A percentile compares a stretch with the other conserved stretches of the same genome.
Conservation (phyloP, 2,888 invertebrate species). For the Trachelus iudaicus region DNA sequence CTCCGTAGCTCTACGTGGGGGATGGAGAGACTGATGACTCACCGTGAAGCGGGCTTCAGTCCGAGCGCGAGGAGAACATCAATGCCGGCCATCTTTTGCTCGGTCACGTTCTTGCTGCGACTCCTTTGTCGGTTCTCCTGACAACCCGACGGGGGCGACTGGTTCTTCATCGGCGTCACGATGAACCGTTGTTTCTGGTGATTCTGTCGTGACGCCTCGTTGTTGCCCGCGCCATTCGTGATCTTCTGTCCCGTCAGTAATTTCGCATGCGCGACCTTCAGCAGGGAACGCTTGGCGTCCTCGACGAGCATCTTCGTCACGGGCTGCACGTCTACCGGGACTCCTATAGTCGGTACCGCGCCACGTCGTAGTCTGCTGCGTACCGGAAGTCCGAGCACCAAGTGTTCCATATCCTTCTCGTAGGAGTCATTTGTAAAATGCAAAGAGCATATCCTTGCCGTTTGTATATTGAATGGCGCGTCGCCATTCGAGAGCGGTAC, state of each 20-base stretch:
- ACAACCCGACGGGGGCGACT: constrained; percentile 17
- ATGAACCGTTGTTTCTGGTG: constrained; percentile 24
- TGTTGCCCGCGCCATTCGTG: constrained; percentile 8
- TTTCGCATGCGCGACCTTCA: constrained; percentile 56
- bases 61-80: constrained; percentile 70
- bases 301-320: constrained; percentile 61
- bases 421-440: constrained; percentile 69
- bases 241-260: constrained; percentile 30
- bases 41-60: constrained; percentile 66
- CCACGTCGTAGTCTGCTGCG: constrained; percentile 68
- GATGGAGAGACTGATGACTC: constrained; percentile 39
- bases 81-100: constrained; percentile 60
- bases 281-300: constrained; percentile 55
- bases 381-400: constrained; percentile 68
- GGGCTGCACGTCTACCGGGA: constrained; percentile 62
- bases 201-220: constrained; percentile 14
- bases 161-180: neutral
- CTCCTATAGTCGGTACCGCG: constrained; percentile 66
- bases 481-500: constrained; percentile 63
- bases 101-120: constrained; percentile 34
- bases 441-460: constrained; percentile 69
- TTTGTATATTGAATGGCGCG: constrained; percentile 68
- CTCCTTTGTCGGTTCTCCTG: constrained; percentile 22
- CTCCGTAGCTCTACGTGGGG: neutral
- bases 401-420: constrained; percentile 70